phyloP scores from a whole-genome alignment of 2,797 vertebrate species.

The Hafferia zeledoni region DNA sequence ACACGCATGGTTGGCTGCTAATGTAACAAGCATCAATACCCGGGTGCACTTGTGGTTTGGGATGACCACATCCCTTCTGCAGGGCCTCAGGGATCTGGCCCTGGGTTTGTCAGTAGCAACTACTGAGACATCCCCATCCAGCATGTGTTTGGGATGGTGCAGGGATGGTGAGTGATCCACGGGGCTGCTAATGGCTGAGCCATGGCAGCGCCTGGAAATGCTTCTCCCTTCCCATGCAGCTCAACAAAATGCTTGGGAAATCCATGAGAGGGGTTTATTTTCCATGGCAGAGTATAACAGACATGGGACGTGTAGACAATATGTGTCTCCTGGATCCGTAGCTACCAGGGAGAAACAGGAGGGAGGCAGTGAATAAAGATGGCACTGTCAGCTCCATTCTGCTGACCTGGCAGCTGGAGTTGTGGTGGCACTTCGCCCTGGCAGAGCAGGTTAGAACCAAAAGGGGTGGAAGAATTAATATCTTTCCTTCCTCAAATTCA shows the following conservation, averaged over 20 bases:
- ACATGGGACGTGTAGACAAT: fast-evolving
- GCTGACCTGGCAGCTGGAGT: background rate
- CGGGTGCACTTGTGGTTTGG: fast-evolving
- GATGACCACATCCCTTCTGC: background rate
- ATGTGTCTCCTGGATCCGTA: background rate
- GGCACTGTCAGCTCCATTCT: background rate
- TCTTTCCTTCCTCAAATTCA: background rate
- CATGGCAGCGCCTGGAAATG: background rate
- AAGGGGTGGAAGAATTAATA: background rate
- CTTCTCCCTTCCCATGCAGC: background rate
- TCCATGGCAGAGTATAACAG: background rate
- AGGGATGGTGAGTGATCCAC: background rate
- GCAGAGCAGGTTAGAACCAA: background rate
- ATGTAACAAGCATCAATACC: background rate
- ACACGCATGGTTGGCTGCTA: background rate
- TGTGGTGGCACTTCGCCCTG: background rate
- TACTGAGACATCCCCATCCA: background rate
- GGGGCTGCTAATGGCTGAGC: background rate
- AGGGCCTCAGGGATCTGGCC: background rate
- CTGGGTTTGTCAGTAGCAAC: background rate
- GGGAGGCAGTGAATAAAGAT: background rate
- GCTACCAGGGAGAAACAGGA: background rate
- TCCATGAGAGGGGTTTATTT: background rate
- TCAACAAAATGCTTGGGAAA: background rate
- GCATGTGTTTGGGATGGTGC: background rate